Evolutionary conservation across 2,888 invertebrate genomes (phyloP).

Genomic region (Deilephila porcellus): DNA sequence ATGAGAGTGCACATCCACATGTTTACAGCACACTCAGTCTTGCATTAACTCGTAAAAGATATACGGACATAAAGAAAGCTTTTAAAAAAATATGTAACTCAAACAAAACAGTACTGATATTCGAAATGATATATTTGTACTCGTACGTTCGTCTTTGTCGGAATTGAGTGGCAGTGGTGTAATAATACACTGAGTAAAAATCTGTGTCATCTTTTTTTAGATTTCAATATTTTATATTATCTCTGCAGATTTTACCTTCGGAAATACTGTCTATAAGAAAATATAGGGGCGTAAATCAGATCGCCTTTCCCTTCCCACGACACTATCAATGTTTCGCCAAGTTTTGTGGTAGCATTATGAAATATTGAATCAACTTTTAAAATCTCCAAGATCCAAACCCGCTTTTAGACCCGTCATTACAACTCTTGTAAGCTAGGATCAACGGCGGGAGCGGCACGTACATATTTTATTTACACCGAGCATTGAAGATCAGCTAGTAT

Average conservation of each 20-base stretch:
- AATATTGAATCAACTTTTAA: not conserved
- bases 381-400: not conserved
- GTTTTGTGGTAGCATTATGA: not conserved
- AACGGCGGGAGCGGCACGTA: too few species aligned
- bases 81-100: slow-evolving; percentile 1
- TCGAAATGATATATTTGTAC: not conserved
- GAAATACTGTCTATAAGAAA: not conserved
- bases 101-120: not conserved
- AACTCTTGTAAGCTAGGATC: too few species aligned
- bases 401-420: too few species aligned
- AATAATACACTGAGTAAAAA: not conserved
- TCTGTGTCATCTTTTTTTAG: not conserved
- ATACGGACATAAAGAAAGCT: slow-evolving; percentile 12
- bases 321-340: not conserved
- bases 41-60: slow-evolving; percentile 39
- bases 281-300: not conserved
- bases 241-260: not conserved
- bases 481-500: too few species aligned
- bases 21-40: slow-evolving; percentile 33
- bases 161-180: not conserved
- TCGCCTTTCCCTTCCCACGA: not conserved
- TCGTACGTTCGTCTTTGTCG: not conserved
- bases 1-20: not conserved
- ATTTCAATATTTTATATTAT: not conserved
- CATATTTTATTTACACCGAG: too few species aligned